Conservation (phyloP, 2,113 vertebrate species). For the Chelonoidis abingdonii region DNA sequence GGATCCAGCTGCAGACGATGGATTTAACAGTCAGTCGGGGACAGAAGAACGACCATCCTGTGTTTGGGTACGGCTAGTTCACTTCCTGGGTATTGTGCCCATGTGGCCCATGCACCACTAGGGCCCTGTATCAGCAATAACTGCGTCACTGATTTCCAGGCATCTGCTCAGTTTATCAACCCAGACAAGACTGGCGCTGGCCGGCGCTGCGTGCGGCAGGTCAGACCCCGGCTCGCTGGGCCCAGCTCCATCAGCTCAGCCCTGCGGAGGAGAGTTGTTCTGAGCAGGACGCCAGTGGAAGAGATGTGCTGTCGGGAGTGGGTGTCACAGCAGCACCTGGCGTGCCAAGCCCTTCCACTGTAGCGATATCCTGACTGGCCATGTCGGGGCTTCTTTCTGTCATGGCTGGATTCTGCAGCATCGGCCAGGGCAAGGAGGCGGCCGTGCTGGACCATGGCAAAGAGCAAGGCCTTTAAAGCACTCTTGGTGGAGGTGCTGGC, state of each 20-base stretch:
- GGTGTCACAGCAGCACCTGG: not conserved
- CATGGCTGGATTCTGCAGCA: not conserved
- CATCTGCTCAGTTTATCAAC: not conserved
- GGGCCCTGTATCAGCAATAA: not conserved
- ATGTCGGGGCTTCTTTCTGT: not conserved
- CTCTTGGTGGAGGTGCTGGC: not conserved
- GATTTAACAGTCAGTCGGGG: not conserved
- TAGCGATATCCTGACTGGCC: not conserved
- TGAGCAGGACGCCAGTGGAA: not conserved
- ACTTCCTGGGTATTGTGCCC: not conserved
- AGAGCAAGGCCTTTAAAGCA: not conserved
- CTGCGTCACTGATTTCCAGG: not conserved
- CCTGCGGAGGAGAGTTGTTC: not conserved
- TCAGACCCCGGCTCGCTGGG: not conserved
- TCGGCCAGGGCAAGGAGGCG: not conserved
- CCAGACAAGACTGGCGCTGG: too few relatives aligned
- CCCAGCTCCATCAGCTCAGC: not conserved
- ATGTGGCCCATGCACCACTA: not conserved
- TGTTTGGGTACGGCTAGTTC: not conserved
- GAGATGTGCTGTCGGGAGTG: too few relatives aligned
- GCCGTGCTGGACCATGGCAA: not conserved
- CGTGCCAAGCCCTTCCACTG: not conserved
- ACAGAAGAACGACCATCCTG: not conserved
- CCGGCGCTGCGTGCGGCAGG: not conserved
- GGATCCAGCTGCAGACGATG: not conserved